Evolutionary conservation across 1,140 invertebrate species (phyloP).

Genomic region (Drosophila sulfurigaster): DNA sequence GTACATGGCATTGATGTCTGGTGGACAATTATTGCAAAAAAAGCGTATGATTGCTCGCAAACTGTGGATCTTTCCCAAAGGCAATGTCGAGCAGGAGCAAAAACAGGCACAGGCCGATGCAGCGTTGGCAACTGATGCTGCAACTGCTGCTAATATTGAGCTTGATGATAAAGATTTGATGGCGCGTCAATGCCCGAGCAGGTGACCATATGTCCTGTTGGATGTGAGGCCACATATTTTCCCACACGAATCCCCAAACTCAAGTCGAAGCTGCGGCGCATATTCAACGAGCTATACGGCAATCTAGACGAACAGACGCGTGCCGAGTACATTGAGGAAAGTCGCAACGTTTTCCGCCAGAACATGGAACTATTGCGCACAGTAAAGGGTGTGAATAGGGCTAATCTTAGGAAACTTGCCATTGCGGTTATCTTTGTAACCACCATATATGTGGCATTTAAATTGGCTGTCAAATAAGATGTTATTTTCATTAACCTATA

Average conservation of each 20-base stretch:
- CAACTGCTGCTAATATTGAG: conserved; percentile 9
- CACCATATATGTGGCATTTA: conserved; percentile 73
- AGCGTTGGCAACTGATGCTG: conserved; percentile 36
- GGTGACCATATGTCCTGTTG: conserved; percentile 74
- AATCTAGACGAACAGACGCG: conserved; percentile 88
- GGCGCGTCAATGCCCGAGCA: conserved; percentile 71
- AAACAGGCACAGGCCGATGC: conserved; percentile 62
- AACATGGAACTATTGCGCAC: conserved; percentile 91
- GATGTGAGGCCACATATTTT: conserved; percentile 80
- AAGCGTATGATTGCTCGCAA: conserved; percentile 88
- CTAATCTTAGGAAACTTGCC: conserved; percentile 64
- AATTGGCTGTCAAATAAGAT: conserved; percentile 64
- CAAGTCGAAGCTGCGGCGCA: conserved; percentile 88
- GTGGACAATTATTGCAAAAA: conserved; percentile 91
- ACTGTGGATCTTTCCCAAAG: conserved; percentile 82
- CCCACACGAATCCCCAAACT: conserved; percentile 86
- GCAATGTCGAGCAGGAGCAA: conserved; percentile 67
- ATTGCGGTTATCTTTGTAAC: conserved; percentile 65
- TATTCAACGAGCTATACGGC: conserved; percentile 90
- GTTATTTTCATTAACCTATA: neutral
- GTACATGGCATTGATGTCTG: conserved; percentile 92
- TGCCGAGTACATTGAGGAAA: conserved; percentile 90
- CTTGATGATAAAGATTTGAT: conserved; percentile 52
- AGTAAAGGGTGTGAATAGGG: conserved; percentile 86
- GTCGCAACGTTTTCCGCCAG: conserved; percentile 90